Conservation (phyloP, 1,140 invertebrate genomes). For the Drosophila setifemur region DNA sequence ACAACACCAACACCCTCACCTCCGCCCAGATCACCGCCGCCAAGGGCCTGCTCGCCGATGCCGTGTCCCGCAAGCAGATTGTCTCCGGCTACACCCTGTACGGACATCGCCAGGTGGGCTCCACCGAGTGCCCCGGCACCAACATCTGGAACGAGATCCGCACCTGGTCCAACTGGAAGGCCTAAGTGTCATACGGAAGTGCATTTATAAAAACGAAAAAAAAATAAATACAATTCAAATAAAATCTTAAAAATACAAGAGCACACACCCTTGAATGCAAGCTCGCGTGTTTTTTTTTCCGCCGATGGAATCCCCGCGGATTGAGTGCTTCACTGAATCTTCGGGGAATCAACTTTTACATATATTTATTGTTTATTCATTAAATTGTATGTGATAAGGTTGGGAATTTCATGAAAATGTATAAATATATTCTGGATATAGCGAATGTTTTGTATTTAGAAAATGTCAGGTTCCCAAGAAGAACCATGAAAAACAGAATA, state of each 20-base stretch:
- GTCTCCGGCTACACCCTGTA: slow-evolving; percentile 85
- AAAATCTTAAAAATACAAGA: slow-evolving; percentile 41
- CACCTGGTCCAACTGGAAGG: slow-evolving; percentile 86
- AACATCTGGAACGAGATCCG: slow-evolving; percentile 86
- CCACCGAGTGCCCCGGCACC: slow-evolving; percentile 89
- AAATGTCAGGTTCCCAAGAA: too few species aligned
- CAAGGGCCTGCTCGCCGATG: slow-evolving; percentile 85
- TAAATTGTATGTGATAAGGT: background rate
- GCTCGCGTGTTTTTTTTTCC: slow-evolving; percentile 17
- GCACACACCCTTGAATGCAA: slow-evolving; percentile 16
- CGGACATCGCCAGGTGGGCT: slow-evolving; percentile 87
- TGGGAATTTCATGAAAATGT: too few species aligned
- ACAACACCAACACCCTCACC: slow-evolving; percentile 74
- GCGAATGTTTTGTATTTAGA: too few species aligned
- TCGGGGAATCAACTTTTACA: background rate
- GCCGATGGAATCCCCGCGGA: slow-evolving; percentile 6
- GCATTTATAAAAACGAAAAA: slow-evolving; percentile 9
- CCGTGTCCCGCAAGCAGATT: slow-evolving; percentile 85
- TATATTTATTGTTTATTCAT: background rate
- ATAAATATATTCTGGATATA: too few species aligned
- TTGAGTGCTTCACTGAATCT: background rate
- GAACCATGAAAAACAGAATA: too few species aligned
- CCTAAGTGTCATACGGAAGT: slow-evolving; percentile 25
- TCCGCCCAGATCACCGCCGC: slow-evolving; percentile 82
- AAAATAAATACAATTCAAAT: slow-evolving; percentile 7